Evolutionary conservation across 1,140 invertebrate genomes (phyloP).

Genomic region (Drosophila lacteicornis): DNA sequence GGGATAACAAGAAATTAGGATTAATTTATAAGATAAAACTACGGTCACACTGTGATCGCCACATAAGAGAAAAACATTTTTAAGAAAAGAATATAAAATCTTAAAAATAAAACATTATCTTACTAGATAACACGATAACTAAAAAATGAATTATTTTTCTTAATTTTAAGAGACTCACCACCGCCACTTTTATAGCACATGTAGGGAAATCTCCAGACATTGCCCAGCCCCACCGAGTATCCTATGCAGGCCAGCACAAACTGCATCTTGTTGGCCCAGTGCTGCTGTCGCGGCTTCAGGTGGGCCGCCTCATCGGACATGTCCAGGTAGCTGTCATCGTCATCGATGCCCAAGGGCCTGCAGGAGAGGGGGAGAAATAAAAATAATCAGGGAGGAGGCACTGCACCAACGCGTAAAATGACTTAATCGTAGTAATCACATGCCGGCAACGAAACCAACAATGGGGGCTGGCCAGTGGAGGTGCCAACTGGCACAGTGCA

Average conservation of each 20-base stretch:
- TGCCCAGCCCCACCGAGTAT: conserved; percentile 96
- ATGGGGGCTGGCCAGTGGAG: conserved; percentile 50
- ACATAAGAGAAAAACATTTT: too few relatives aligned
- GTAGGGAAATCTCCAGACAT: conserved; percentile 96
- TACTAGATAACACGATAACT: too few relatives aligned
- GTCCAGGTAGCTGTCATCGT: conserved; percentile 88
- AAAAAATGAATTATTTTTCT: too few relatives aligned
- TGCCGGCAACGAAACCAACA: conserved; percentile 38
- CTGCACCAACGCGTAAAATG: conserved; percentile 44
- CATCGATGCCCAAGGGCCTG: conserved; percentile 89
- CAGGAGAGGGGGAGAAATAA: conserved; percentile 26
- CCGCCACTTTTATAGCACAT: conserved; percentile 93
- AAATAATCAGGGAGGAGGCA: conserved; percentile 6
- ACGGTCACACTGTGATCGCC: too few relatives aligned
- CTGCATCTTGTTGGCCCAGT: conserved; percentile 96
- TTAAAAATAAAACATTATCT: too few relatives aligned
- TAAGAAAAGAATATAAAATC: too few relatives aligned
- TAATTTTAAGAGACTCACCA: conserved; percentile 86
- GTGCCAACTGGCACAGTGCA: conserved; percentile 64
- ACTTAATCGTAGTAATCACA: conserved; percentile 78
- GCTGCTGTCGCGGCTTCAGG: conserved; percentile 90
- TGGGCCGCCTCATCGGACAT: conserved; percentile 88
- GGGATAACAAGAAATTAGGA: too few relatives aligned
- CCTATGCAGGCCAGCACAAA: conserved; percentile 96
- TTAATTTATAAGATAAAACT: too few relatives aligned